Percentiles rank a stretch among this genome's conserved stretches.
phyloP scores from a whole-genome alignment of 2,797 vertebrate genomes.

The Peromyscus eremicus region DNA sequence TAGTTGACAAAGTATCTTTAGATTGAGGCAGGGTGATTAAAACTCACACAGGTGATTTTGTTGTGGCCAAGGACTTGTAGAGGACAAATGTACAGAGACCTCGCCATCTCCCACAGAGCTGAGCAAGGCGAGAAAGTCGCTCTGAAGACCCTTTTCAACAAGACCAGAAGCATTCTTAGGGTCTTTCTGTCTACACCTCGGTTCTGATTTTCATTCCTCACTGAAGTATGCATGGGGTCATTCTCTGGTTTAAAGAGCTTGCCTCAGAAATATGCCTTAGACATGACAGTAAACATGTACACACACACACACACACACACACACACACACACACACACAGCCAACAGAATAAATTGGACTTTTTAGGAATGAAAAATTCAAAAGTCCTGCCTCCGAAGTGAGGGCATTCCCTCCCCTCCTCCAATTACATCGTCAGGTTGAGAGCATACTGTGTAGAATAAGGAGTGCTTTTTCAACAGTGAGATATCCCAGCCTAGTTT shows the following conservation, averaged over 20 bases:
- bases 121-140: constrained; percentile 44
- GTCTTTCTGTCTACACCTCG: neutral
- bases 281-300: neutral
- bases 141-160: no score
- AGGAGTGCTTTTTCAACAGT: constrained; percentile 60
- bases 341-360: neutral
- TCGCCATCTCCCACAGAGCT: constrained; percentile 51
- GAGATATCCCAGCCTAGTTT: constrained; percentile 38
- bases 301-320: neutral
- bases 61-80: constrained; percentile 77
- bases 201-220: neutral
- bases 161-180: neutral
- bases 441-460: constrained; percentile 69
- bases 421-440: constrained; percentile 22
- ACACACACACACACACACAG: neutral
- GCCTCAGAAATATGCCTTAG: neutral
- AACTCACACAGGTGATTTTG: constrained; percentile 87
- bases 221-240: neutral
- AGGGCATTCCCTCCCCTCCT: neutral
- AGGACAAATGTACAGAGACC: constrained; percentile 71
- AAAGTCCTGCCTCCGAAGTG: neutral
- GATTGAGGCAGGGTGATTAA: constrained; percentile 88
- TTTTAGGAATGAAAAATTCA: neutral
- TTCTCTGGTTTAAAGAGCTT: neutral
- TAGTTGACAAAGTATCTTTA: constrained; percentile 87